Conservation (phyloP, 2,888 invertebrate genomes). For the Caenorhabditis auriculariae region DNA sequence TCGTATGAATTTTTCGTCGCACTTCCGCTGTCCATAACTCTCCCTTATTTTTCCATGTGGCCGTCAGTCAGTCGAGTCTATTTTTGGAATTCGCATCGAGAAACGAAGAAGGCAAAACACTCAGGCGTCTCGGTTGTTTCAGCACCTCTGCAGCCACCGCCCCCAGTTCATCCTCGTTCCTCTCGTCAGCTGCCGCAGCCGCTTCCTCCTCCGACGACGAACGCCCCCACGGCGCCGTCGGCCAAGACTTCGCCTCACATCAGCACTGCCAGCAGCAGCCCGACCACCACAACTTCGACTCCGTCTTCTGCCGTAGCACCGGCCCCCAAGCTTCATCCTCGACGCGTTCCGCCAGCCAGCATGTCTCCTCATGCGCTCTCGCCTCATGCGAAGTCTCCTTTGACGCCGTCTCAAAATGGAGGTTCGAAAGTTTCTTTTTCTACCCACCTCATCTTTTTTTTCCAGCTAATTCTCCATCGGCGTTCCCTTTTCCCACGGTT, state of each 20-base stretch:
- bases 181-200: constrained; percentile 2
- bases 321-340: constrained; percentile 20
- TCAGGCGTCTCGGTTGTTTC: constrained; percentile 2
- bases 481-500: constrained; percentile 26
- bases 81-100: constrained; percentile 6
- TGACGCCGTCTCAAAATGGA: background rate
- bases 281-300: constrained; percentile 15
- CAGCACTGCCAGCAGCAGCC: constrained; percentile 12
- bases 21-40: constrained; percentile 5
- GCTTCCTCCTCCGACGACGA: constrained; percentile 16
- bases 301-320: constrained; percentile 13
- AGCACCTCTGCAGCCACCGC: constrained; percentile 36
- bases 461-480: constrained; percentile 6
- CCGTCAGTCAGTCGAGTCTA: background rate
- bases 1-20: background rate
- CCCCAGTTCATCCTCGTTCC: constrained; percentile 12
- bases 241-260: constrained; percentile 13
- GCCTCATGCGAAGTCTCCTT: constrained; percentile 3
- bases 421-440: constrained; percentile 1
- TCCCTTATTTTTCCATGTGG: constrained; percentile 4
- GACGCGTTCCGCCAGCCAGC: constrained; percentile 6
- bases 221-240: constrained; percentile 23
- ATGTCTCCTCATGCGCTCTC: constrained; percentile 26
- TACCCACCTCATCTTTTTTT: constrained; percentile 3
- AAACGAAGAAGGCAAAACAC: background rate